phyloP scores from a whole-genome alignment of 92 coral and sea anemone genomes.

The Plumapathes pennacea region DNA sequence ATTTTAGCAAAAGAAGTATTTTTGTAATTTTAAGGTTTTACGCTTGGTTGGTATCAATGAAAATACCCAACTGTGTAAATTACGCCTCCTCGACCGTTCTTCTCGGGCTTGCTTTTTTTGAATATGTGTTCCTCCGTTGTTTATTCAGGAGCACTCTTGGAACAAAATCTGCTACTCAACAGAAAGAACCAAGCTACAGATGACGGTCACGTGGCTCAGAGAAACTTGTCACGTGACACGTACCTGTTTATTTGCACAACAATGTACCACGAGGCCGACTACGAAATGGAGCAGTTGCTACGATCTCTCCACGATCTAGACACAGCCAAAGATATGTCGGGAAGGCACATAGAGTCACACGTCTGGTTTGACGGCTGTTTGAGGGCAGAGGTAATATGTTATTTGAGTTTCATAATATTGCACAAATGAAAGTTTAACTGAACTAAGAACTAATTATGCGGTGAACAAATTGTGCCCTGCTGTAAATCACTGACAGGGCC shows the following conservation, averaged over 20 bases:
- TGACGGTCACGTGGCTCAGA: constrained; percentile 19
- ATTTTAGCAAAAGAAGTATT: too few species aligned
- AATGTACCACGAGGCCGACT: constrained; percentile 71
- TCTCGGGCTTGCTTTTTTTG: too few species aligned
- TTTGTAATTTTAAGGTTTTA: too few species aligned
- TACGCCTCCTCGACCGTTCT: too few species aligned
- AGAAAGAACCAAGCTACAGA: constrained; percentile 49
- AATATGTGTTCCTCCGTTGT: too few species aligned
- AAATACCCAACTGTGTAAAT: too few species aligned
- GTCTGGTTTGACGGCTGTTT: constrained; percentile 68
- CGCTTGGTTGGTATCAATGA: too few species aligned
- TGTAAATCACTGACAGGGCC: too few species aligned
- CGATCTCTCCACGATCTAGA: constrained; percentile 52
- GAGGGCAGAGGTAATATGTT: constrained; percentile 44
- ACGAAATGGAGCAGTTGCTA: constrained; percentile 65
- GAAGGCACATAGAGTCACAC: constrained; percentile 65
- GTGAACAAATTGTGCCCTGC: too few species aligned
- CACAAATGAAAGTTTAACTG: too few species aligned
- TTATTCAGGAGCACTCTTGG: constrained; percentile 38
- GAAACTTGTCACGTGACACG: constrained; percentile 34
- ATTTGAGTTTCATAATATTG: too few species aligned
- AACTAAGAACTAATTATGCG: too few species aligned
- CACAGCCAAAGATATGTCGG: constrained; percentile 23
- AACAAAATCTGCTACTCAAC: constrained; percentile 52
- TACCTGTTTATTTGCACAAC: constrained; percentile 72